These are phyloP conservation scores for Melanostoma scalare DNA, from an alignment of 2,888 invertebrate genomes.

Conservation along the genomic window DNA sequence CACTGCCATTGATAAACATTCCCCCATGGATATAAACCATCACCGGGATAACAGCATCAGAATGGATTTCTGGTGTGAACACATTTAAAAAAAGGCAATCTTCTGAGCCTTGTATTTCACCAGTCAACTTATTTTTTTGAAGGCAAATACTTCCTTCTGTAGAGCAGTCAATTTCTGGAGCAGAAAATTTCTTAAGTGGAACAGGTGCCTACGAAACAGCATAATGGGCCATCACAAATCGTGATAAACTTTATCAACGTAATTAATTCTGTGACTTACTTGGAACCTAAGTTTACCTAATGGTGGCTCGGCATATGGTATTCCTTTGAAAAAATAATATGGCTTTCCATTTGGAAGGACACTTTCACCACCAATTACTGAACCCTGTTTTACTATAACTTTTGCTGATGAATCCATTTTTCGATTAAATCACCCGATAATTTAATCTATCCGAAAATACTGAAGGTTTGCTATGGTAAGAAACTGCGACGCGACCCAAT, in stretches of 20 bases:
- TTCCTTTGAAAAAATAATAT: conserved; percentile 83
- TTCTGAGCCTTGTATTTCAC: conserved; percentile 76
- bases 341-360: conserved; percentile 80
- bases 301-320: conserved; percentile 85
- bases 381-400: conserved; percentile 82
- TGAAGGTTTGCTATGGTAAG: background rate
- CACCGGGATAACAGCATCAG: conserved; percentile 73
- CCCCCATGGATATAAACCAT: conserved; percentile 77
- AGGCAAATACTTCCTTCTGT: conserved; percentile 77
- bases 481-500: background rate
- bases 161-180: conserved; percentile 79
- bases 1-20: conserved; percentile 72
- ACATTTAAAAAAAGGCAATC: conserved; percentile 78
- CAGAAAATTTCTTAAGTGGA: conserved; percentile 77
- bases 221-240: background rate
- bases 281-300: conserved; percentile 81
- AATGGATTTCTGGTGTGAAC: conserved; percentile 74
- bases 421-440: background rate
- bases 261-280: conserved; percentile 74
- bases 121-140: conserved; percentile 73
- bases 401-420: conserved; percentile 64
- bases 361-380: conserved; percentile 82
- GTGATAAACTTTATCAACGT: background rate
- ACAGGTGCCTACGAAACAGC: conserved; percentile 77
- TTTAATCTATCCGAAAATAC: background rate